Conservation (phyloP, 2,888 invertebrate genomes). For the Tetrapedia diversipes region DNA sequence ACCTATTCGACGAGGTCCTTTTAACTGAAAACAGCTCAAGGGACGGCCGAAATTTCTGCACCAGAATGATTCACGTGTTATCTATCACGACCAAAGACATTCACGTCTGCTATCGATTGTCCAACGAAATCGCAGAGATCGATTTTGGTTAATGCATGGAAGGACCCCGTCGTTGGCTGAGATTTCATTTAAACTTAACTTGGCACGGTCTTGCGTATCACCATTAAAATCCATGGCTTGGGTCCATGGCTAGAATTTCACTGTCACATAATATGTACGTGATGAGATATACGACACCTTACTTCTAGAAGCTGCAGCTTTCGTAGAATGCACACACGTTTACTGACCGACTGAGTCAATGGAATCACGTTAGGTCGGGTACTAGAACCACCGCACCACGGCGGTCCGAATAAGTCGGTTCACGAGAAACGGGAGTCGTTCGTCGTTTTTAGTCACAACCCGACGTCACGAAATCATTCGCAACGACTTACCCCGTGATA, state of each 20-base stretch:
- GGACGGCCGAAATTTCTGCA: background rate
- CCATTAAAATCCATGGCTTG: constrained; percentile 82
- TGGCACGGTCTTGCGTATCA: constrained; percentile 75
- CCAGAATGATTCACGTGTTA: no score
- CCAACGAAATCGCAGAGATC: no score
- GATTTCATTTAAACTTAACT: constrained; percentile 65
- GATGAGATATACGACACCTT: constrained; percentile 66
- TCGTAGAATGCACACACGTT: constrained; percentile 79
- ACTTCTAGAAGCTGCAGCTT: constrained; percentile 76
- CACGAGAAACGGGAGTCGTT: background rate
- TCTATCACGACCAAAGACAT: no score
- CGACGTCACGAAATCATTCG: constrained; percentile 32
- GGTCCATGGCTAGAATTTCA: constrained; percentile 80
- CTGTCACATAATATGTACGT: constrained; percentile 69
- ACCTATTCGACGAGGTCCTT: constrained; percentile 71
- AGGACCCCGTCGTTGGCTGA: constrained; percentile 70
- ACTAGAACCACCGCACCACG: constrained; percentile 30
- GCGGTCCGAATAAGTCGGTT: constrained; percentile 39
- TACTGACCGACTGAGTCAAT: constrained; percentile 50
- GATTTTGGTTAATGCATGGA: constrained; percentile 9
- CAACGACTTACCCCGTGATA: constrained; percentile 12
- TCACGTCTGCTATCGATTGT: no score
- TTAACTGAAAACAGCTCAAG: background rate
- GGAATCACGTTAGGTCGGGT: constrained; percentile 52
- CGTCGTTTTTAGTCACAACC: constrained; percentile 38